Evolutionary conservation across 2,888 invertebrate genomes (phyloP), one percentile per base, ranked within the genome.

Genomic region (Endomychus coccineus): DNA sequence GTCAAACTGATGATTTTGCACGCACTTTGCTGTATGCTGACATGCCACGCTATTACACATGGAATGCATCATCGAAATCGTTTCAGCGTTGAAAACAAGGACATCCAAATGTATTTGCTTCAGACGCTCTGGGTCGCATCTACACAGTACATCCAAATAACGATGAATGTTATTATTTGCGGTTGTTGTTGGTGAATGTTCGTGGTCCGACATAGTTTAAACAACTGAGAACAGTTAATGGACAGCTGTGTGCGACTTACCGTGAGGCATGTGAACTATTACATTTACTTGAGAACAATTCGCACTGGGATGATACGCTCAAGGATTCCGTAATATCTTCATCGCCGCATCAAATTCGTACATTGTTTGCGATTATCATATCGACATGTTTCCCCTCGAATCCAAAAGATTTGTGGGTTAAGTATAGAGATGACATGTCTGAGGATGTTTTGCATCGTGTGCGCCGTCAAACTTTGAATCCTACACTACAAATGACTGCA

Each of bases 201-300:
- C 24, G 24, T 24, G 24, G 7, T 10, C 24, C 24, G 11, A 24
- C 7, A 24, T 19, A 28, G 50, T 48, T 42, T 28, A 43, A 50
- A 28, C 2, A 25, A 23, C 39, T 64, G 27, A 40, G 58, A 55
- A 64, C 59, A 38, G 56, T 66, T 27, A 45, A 64, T 54, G 60
- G 56, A 44, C 16, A 28, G 44, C n/a, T 55, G 28, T 60, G 45
- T 42, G 44, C 22, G 15, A 56, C 61, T 36, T 66, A 52, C 51
- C 44, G 55, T 29, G 56, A 50, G 34, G 62, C 63, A 13, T 49
- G 48, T 39, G 35, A 48, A 39, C 32, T 17, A 16, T 40, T 50
- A 16, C 34, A 28, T 9, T 28, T 28, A 14, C 10, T 28, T 9
- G 14, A 12, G 14, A 12, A 14, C 11, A 5, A 28, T 28, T 9